A percentile compares a stretch with the other conserved stretches of the same genome.
Conservation (phyloP, 2,113 vertebrate species). For the Charina bottae region DNA sequence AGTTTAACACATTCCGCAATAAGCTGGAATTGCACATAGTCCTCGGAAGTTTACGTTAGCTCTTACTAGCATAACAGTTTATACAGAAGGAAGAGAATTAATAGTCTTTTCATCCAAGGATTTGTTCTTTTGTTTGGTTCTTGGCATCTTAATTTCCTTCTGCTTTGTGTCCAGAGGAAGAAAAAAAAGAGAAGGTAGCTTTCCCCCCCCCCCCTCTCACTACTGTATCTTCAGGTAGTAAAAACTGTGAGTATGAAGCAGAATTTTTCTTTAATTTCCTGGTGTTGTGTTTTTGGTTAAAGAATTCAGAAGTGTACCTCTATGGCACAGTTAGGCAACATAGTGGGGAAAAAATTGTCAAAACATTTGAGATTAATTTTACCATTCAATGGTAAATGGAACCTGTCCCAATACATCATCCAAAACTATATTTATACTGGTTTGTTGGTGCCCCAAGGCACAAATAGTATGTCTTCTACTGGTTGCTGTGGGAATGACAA, state of each 20-base stretch:
- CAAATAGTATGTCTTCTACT: slow-evolving; percentile 10
- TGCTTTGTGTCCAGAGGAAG: not conserved
- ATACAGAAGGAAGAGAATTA: not conserved
- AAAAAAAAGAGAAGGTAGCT: not conserved
- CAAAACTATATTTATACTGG: slow-evolving; percentile 7
- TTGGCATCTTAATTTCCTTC: not conserved
- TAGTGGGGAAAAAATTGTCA: not conserved
- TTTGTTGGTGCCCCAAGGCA: slow-evolving; percentile 23
- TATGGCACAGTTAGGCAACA: not conserved
- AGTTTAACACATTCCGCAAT: not conserved
- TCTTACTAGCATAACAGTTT: not conserved
- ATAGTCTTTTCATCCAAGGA: not conserved
- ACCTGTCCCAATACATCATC: slow-evolving; percentile 18
- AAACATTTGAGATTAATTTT: not conserved
- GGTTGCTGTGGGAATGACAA: slow-evolving; percentile 10
- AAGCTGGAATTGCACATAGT: not conserved
- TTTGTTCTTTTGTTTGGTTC: not conserved
- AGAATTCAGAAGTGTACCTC: not conserved
- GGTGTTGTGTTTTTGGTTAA: not conserved
- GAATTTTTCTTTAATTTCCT: not conserved
- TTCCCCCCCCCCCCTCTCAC: not conserved
- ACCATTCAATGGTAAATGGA: not conserved
- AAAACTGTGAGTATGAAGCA: not conserved
- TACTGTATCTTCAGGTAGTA: not conserved
- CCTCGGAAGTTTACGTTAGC: not conserved